Evolutionary conservation across 2,888 invertebrate genomes (phyloP), one percentile per base, ranked within the genome.

Genomic region (Lysandra coridon): DNA sequence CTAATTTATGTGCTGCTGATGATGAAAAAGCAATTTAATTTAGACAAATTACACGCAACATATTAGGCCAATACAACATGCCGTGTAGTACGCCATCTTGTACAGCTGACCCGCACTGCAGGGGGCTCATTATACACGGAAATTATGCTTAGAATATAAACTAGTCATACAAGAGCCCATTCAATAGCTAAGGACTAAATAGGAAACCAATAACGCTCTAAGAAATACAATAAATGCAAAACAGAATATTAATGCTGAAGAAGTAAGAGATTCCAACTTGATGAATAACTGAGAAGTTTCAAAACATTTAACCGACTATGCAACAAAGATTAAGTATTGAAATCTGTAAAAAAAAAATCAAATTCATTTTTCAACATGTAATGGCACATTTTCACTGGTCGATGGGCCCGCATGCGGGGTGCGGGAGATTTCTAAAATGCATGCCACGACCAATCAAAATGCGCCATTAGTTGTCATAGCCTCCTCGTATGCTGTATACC

Each of bases 101-200:
- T 2, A 57, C 76, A 76, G 76, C 76, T 76, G 76, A 76, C 76
- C 76, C 49, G 14, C 76, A 33, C 53, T 53, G 76, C 57, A 53
- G 76, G 76, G 76, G 76, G 76, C 53, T 57, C 30, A 75, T 75
- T 75, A 76, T 57, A 44, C 57, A 30, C 44, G 64, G 78, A 30
- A 78, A 69, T 78, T 69, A 78, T 78, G 44, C 69, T 78, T 57
- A 57, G 76, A 76, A 76, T 53, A 53, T 76, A 76, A 76, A 69
- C 69, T 69, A 69, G 69, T 69, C 69, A 69, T 69, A 69, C 69
- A 33, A 69, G 64, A 69, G 64, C 12, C 33, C 33, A 69, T 69
- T 69, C 69, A 69, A 33, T 37, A 33, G 69, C n/a, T 74, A 44
- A 74, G 23, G 44, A 74, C n/a, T 74, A n/a, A 74, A 74, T 40